phyloP scores from a whole-genome alignment of 2,797 vertebrate genomes.

The Megaceryle alcyon region DNA sequence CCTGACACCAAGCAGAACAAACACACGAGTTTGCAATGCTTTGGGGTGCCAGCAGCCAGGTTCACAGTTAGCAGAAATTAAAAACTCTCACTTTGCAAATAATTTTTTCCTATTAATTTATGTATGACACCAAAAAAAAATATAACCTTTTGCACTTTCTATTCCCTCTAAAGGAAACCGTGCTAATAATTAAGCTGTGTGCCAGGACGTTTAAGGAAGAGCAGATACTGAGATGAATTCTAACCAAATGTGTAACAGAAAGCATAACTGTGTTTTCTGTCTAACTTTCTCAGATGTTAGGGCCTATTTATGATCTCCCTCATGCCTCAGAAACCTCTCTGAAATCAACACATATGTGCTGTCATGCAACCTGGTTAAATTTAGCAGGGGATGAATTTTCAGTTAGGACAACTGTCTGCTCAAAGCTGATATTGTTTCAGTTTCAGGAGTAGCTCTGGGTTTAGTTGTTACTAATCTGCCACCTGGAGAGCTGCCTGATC shows the following conservation, averaged over 20 bases:
- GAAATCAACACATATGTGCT: slow-evolving; percentile 72
- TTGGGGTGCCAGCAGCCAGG: neutral
- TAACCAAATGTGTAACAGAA: slow-evolving; percentile 20
- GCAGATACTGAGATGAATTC: slow-evolving; percentile 49
- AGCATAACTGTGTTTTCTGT: slow-evolving; percentile 57
- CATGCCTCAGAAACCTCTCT: slow-evolving; percentile 68
- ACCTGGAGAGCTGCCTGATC: neutral
- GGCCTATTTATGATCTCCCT: slow-evolving; percentile 72
- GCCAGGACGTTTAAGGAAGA: neutral
- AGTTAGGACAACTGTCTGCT: slow-evolving; percentile 66
- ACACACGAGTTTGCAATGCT: neutral
- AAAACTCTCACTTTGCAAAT: neutral
- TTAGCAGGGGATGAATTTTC: slow-evolving; percentile 69
- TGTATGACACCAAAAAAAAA: neutral
- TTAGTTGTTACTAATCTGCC: neutral
- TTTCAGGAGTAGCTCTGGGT: neutral
- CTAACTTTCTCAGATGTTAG: slow-evolving; percentile 64
- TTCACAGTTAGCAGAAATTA: neutral
- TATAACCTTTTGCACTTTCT: neutral
- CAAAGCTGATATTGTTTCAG: slow-evolving; percentile 45
- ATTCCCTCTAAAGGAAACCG: neutral
- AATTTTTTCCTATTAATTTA: neutral
- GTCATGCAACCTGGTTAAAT: slow-evolving; percentile 71
- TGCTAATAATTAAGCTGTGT: slow-evolving; percentile 19
- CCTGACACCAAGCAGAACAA: neutral